phyloP scores from a whole-genome alignment of 2,113 vertebrate genomes.

The Romanogobio albipinnatus region DNA sequence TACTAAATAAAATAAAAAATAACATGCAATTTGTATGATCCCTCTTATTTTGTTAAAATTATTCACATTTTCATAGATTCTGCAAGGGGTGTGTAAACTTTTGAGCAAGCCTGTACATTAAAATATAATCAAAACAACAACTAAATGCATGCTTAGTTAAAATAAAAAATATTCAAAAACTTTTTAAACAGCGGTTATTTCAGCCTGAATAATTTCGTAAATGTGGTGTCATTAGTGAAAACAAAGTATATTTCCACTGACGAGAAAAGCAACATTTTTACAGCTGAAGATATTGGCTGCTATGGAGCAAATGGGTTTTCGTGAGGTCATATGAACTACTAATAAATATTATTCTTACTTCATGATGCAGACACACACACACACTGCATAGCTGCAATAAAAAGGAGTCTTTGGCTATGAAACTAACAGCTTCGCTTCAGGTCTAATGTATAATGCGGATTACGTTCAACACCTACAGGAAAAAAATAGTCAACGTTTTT shows the following conservation, averaged over 20 bases:
- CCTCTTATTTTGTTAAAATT: too few species aligned
- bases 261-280: background rate
- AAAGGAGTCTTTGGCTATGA: background rate
- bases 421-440: background rate
- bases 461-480: background rate
- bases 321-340: slow-evolving; percentile 27
- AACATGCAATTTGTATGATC: too few species aligned
- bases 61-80: too few species aligned
- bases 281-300: background rate
- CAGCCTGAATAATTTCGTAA: background rate
- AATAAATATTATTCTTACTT: slow-evolving; percentile 5
- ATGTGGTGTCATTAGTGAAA: background rate
- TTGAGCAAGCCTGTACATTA: background rate
- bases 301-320: background rate
- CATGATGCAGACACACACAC: background rate
- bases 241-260: slow-evolving; percentile 4
- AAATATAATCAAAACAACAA: background rate
- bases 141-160: background rate
- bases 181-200: background rate
- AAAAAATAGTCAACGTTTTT: background rate
- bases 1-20: too few species aligned
- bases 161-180: background rate
- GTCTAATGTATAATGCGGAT: background rate
- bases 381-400: background rate
- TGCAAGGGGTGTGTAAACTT: too few species aligned